Conservation (phyloP, 1,140 invertebrate species). For the Drosophila ohnishii region DNA sequence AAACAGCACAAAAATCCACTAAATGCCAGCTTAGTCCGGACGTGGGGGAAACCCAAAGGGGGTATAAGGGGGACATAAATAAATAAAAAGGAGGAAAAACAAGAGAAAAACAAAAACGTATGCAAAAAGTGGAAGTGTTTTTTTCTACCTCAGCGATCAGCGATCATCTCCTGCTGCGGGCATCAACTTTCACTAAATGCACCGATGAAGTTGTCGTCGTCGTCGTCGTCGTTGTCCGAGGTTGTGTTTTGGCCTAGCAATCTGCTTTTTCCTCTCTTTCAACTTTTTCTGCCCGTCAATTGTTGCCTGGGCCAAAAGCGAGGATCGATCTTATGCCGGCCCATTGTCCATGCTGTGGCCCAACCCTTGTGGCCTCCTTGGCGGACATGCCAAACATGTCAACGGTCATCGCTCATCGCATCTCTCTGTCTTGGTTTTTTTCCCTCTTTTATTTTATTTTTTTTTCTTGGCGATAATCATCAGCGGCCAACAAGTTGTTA, state of each 20-base stretch:
- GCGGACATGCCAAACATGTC: conserved; percentile 23
- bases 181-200: conserved; percentile 59
- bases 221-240: conserved; percentile 25
- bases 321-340: conserved; percentile 21
- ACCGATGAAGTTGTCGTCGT: conserved; percentile 39
- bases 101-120: conserved; percentile 10
- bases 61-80: background rate
- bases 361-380: background rate
- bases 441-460: background rate
- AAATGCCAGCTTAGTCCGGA: conserved; percentile 25
- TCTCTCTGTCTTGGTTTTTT: background rate
- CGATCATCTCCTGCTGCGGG: conserved; percentile 58
- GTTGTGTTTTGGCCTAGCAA: conserved; percentile 21
- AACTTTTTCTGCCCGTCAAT: conserved; percentile 4
- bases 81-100: conserved; percentile 19
- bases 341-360: conserved; percentile 22
- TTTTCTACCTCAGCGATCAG: conserved; percentile 24
- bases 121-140: conserved; percentile 55
- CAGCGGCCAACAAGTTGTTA: conserved; percentile 51
- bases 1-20: conserved; percentile 14
- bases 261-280: background rate
- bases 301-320: background rate
- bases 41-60: background rate
- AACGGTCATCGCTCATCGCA: conserved; percentile 41
- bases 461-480: conserved; percentile 23